Base-by-base conservation (phyloP, 92 coral and sea anemone genomes). In the Hydrozoanthus gracilis region DNA sequence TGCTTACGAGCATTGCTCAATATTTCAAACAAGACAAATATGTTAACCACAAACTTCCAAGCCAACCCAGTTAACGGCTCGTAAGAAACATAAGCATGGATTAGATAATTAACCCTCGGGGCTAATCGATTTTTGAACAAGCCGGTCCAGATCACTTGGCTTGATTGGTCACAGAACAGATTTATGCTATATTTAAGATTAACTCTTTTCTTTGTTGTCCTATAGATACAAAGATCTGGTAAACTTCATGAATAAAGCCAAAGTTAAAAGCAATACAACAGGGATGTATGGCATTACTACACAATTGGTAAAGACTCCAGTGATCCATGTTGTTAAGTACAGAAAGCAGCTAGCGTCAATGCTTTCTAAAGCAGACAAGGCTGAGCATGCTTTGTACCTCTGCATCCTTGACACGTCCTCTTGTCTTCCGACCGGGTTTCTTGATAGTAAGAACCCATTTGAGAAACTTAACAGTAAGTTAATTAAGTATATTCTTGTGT, bases 181-280 rank as follows among this genome's bases (percentile, higher is more conserved):
- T 58, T 5, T 11, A 11, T 58, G 13, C 15, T 11, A 8, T 58
- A 14, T 15, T 58, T 9, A 17, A 17, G 6, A 82, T 10, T 86
- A 20, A 73, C 44, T 13, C 68, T 46, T 8, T 0, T 20, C 49
- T 3, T 71, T 78, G 51, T 58, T 6, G 5, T n/a, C 10, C 7
- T 10, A 2, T 51, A 83, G 88, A 72, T 90, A 82, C 66, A 50
- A 44, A 5, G 92, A 92, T 62, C 86, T 92, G 3, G n/a, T 92
- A 46, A 86, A 66, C 15, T 92, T 88, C 90, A 91, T 89, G 79
- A 79, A 92, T n/a, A 82, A 87, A 54, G 87, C 86, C 12, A 87
- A 91, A 45, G 66, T 83, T 52, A 73, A 49, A 61, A 80, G n/a
- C 11, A 78, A 18, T 18, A 73, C 76, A 4, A 51, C 74, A 4